A percentile compares a stretch with the other conserved stretches of the same genome.
phyloP scores from a whole-genome alignment of 1,140 invertebrate genomes.

The Brachionus calyciflorus region DNA sequence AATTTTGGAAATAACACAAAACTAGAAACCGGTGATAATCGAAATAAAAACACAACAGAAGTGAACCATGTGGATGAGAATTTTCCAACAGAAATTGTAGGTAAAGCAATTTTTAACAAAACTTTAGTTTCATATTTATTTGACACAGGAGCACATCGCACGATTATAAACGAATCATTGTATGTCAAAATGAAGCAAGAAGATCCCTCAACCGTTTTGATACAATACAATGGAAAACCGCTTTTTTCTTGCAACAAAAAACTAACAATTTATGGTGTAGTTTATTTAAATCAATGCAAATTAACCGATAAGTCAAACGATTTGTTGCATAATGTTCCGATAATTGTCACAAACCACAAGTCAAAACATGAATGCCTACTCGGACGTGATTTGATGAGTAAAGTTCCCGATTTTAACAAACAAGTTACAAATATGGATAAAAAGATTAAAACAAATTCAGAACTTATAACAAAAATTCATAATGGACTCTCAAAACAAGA shows the following conservation, averaged over 20 bases:
- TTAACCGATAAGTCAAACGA: neutral
- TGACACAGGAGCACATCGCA: neutral
- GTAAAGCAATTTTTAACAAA: neutral
- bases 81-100: neutral
- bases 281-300: neutral
- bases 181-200: neutral
- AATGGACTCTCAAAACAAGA: no score
- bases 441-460: no score
- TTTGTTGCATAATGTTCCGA: neutral
- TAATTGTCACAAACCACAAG: neutral
- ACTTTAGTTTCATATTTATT: neutral
- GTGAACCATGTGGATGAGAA: neutral
- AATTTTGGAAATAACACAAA: neutral
- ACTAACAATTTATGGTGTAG: neutral
- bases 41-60: neutral
- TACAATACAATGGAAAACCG: neutral
- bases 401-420: no score
- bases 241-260: neutral
- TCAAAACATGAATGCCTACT: no score
- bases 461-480: no score
- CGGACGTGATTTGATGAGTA: no score
- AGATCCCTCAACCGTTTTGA: neutral
- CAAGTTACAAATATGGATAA: no score
- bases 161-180: neutral
- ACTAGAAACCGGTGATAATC: neutral